Evolutionary conservation across 1,140 invertebrate species (phyloP).

Genomic region (Oppia nitens): DNA sequence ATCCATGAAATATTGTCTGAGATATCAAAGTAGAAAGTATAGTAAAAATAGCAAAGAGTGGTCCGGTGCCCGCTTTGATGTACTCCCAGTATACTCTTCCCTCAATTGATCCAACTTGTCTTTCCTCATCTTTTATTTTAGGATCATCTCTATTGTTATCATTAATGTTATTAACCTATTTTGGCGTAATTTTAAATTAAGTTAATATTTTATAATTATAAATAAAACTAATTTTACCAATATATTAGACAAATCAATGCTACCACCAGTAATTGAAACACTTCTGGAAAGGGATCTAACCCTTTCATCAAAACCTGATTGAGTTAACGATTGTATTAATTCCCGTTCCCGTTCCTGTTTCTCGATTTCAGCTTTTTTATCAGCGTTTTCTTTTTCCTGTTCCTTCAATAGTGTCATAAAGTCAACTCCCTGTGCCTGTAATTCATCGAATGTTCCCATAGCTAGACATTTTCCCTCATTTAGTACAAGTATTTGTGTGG

Average conservation of each 20-base stretch:
- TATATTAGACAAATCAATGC: background rate
- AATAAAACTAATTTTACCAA: background rate
- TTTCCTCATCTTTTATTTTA: conserved; percentile 14
- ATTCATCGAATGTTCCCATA: conserved; percentile 4
- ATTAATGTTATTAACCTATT: background rate
- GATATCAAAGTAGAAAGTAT: conserved; percentile 8
- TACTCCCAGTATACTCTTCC: conserved; percentile 13
- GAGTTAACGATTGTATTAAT: background rate
- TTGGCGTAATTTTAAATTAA: conserved; percentile 1
- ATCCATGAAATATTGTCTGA: conserved; percentile 13
- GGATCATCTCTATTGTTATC: background rate
- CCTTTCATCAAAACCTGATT: background rate
- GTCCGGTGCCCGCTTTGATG: background rate
- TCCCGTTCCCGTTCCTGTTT: background rate
- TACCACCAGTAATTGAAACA: background rate
- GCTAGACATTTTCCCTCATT: conserved; percentile 33
- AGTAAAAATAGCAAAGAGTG: background rate
- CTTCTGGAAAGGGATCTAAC: background rate
- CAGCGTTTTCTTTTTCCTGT: background rate
- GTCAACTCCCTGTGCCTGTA: conserved; percentile 10
- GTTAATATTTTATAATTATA: background rate
- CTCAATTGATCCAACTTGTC: conserved; percentile 7
- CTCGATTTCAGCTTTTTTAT: background rate
- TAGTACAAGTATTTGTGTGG: conserved; percentile 54
- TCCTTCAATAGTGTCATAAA: conserved; percentile 10